Conservation (phyloP, 2,888 invertebrate species). For the Dysmachus trigonus region DNA sequence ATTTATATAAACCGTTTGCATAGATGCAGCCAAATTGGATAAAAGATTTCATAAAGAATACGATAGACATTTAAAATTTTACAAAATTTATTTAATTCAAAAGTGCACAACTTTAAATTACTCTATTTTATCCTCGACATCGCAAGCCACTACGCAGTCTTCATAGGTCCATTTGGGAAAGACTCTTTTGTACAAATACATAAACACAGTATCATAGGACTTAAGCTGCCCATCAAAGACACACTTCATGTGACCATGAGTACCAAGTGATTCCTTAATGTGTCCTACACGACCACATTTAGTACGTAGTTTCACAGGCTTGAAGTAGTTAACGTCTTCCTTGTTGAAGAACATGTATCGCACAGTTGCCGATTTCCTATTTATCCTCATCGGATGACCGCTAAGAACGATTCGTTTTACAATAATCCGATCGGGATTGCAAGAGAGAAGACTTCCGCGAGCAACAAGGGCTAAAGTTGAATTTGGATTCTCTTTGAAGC, state of each 20-base stretch:
- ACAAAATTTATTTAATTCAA: background rate
- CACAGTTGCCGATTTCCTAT: conserved; percentile 87
- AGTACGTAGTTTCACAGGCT: conserved; percentile 90
- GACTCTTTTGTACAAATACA: conserved; percentile 94
- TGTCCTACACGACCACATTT: conserved; percentile 94
- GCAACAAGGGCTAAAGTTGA: conserved; percentile 80
- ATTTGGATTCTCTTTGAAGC: conserved; percentile 65
- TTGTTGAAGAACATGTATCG: conserved; percentile 98
- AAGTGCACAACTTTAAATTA: background rate
- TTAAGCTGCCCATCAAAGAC: conserved; percentile 94
- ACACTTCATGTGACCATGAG: conserved; percentile 99
- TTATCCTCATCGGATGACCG: conserved; percentile 72
- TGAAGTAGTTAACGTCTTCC: conserved; percentile 96
- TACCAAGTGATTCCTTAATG: conserved; percentile 92
- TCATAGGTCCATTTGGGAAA: conserved; percentile 98
- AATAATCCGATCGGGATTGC: conserved; percentile 89
- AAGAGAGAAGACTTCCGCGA: conserved; percentile 86
- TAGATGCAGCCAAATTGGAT: too few species aligned
- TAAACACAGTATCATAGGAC: conserved; percentile 92
- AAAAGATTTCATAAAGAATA: too few species aligned
- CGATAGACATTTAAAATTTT: too few species aligned
- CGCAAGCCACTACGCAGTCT: conserved; percentile 63
- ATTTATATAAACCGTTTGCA: too few species aligned
- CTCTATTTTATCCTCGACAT: conserved; percentile 44
- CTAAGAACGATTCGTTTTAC: conserved; percentile 93